Percentiles rank a stretch among this genome's conserved stretches.
phyloP scores from a whole-genome alignment of 2,113 vertebrate species.

The Blennius ocellaris region DNA sequence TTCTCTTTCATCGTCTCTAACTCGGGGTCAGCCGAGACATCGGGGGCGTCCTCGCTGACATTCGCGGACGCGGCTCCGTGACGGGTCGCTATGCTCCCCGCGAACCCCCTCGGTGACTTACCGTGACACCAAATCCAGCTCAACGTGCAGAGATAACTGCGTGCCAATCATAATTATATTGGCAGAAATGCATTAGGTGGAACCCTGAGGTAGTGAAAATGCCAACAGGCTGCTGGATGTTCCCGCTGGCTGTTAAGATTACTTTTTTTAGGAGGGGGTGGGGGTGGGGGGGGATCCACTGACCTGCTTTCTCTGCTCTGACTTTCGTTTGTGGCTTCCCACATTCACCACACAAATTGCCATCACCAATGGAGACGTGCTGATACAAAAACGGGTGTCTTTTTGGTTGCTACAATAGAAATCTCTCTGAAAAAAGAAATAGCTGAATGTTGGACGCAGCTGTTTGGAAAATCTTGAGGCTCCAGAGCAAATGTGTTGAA shows the following conservation, averaged over 20 bases:
- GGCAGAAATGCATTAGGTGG: slow-evolving; percentile 54
- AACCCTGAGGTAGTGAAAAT: slow-evolving; percentile 44
- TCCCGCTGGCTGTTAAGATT: slow-evolving; percentile 54
- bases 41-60: slow-evolving; percentile 57
- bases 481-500: too few relatives aligned
- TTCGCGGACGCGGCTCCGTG: slow-evolving; percentile 51
- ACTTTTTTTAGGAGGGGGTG: slow-evolving; percentile 16
- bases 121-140: slow-evolving; percentile 42
- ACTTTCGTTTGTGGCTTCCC: slow-evolving; percentile 52
- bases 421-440: background rate
- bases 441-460: slow-evolving; percentile 5
- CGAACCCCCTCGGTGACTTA: slow-evolving; percentile 37
- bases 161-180: slow-evolving; percentile 63
- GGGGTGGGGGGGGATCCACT: slow-evolving; percentile 17
- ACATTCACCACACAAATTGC: slow-evolving; percentile 25
- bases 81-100: slow-evolving; percentile 55
- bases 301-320: slow-evolving; percentile 28
- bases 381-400: slow-evolving; percentile 36
- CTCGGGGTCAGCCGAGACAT: slow-evolving; percentile 56
- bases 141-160: slow-evolving; percentile 51
- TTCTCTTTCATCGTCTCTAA: slow-evolving; percentile 29
- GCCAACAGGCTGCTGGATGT: slow-evolving; percentile 49
- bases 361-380: slow-evolving; percentile 20
- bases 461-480: too few relatives aligned
- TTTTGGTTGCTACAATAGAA: slow-evolving; percentile 18